Conservation (phyloP, 2,888 invertebrate genomes). For the Rhogogaster chlorosoma region DNA sequence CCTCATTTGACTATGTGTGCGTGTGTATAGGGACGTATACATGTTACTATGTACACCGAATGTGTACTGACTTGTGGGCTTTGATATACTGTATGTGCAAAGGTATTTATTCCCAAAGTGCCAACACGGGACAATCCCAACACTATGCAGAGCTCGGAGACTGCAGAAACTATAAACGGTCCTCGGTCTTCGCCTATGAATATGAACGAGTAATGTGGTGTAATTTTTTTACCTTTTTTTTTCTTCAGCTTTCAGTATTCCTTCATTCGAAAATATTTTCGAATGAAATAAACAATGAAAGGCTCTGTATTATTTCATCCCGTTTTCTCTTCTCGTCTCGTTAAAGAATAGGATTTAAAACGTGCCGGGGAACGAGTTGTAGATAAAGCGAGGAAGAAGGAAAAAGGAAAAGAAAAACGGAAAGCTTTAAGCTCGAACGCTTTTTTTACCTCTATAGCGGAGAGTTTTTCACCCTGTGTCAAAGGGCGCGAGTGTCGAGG, state of each 20-base stretch:
- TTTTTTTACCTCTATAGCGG: neutral
- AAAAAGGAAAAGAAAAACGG: neutral
- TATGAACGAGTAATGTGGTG: neutral
- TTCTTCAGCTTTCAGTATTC: neutral
- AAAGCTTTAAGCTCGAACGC: constrained; percentile 10
- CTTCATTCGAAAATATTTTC: neutral
- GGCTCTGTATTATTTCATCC: neutral
- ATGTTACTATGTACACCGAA: neutral
- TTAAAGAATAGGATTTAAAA: neutral
- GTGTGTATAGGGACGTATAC: neutral
- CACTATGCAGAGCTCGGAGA: neutral
- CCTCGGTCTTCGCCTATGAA: neutral
- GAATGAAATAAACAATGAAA: neutral
- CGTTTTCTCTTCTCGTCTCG: neutral
- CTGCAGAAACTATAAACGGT: neutral
- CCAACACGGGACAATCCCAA: neutral
- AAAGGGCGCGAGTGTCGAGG: neutral
- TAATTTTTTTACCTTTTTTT: neutral
- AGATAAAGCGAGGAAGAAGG: neutral
- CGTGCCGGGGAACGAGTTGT: neutral
- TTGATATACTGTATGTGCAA: neutral
- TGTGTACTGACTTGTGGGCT: constrained; percentile 1
- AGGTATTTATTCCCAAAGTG: neutral
- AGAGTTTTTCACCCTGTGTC: constrained; percentile 7
- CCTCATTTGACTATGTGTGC: neutral